Evolutionary conservation across 2,113 vertebrate species (phyloP).

Genomic region (Puffinus mauretanicus): DNA sequence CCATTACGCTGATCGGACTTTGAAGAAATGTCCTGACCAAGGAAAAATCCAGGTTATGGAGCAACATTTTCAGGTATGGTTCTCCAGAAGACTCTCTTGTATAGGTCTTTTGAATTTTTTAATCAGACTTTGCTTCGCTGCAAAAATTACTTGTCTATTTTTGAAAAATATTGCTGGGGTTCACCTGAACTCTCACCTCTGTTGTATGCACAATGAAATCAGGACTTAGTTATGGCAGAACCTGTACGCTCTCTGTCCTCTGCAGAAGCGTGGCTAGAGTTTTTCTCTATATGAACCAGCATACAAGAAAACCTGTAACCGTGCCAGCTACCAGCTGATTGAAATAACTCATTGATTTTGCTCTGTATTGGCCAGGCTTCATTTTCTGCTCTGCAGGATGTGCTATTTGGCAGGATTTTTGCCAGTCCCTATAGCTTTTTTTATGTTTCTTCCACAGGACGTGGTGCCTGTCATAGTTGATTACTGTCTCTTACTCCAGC

Average conservation of each 20-base stretch:
- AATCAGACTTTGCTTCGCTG: neutral
- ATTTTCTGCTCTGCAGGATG: neutral
- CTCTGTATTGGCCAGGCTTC: neutral
- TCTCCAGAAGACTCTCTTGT: neutral
- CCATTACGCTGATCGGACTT: slow-evolving; percentile 85
- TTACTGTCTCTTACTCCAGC: slow-evolving; percentile 91
- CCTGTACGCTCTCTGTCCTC: neutral
- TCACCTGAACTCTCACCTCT: neutral
- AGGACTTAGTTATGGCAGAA: neutral
- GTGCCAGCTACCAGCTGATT: neutral
- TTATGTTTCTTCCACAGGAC: slow-evolving; percentile 75
- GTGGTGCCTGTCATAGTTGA: slow-evolving; percentile 91
- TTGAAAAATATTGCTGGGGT: neutral
- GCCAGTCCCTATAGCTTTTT: neutral
- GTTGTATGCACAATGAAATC: neutral
- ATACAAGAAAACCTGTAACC: neutral
- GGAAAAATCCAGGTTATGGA: slow-evolving; percentile 96
- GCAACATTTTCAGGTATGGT: slow-evolving; percentile 89
- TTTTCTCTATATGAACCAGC: neutral
- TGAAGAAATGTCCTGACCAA: slow-evolving; percentile 95
- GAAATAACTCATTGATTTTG: neutral
- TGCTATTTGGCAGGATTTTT: neutral
- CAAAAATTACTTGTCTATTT: neutral
- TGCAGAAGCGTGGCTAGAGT: neutral
- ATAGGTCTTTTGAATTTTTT: neutral